These are phyloP conservation scores for Sialis lutaria DNA, from an alignment of 2,888 invertebrate genomes.

Conservation along the genomic window DNA sequence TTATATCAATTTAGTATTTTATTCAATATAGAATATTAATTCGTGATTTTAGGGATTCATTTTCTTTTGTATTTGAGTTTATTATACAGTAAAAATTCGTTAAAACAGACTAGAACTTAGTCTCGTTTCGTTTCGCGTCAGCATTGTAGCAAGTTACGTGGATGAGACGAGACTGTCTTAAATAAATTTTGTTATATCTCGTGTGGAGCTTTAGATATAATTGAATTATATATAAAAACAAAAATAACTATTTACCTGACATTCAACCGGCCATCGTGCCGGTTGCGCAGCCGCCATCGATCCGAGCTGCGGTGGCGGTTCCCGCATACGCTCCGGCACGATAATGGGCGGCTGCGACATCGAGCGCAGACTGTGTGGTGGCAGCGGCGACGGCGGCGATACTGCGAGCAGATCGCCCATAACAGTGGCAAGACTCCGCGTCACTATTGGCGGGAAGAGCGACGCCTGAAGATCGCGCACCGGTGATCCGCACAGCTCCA, in stretches of 20 bases:
- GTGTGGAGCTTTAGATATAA: background rate
- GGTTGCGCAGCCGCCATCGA: slow-evolving; percentile 42
- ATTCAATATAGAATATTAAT: too few species aligned
- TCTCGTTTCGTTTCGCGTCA: too few species aligned
- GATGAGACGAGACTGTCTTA: too few species aligned
- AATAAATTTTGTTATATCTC: too few species aligned
- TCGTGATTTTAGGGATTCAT: too few species aligned
- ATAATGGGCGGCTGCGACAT: slow-evolving; percentile 30
- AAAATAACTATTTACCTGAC: slow-evolving; percentile 42
- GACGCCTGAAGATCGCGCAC: slow-evolving; percentile 48
- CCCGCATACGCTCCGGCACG: slow-evolving; percentile 52
- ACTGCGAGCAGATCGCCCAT: slow-evolving; percentile 1
- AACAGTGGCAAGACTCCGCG: slow-evolving; percentile 12
- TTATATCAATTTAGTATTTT: too few species aligned
- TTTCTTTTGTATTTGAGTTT: too few species aligned
- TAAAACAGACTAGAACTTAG: too few species aligned
- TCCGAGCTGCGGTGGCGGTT: slow-evolving; percentile 9
- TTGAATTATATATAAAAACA: background rate
- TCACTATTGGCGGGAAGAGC: slow-evolving; percentile 34
- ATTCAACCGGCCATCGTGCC: slow-evolving; percentile 77
- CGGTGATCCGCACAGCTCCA: too few species aligned
- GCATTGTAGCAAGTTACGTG: too few species aligned
- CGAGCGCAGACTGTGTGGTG: slow-evolving; percentile 17
- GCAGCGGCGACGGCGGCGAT: background rate
- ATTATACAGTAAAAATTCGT: too few species aligned